Conservation (phyloP, 2,797 vertebrate species). For the Aythya fuligula region DNA sequence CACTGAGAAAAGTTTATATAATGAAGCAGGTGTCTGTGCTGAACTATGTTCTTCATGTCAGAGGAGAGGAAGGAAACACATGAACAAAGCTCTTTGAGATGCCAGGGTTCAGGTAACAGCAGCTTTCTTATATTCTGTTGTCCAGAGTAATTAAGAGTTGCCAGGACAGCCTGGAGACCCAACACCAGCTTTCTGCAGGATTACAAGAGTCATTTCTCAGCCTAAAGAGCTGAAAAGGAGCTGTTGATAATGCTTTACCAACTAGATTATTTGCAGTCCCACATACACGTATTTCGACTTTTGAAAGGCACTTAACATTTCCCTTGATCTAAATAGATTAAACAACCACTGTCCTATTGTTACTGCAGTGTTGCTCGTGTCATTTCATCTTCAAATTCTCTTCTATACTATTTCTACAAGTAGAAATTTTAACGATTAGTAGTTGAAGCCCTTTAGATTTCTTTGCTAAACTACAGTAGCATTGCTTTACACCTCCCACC, state of each 20-base stretch:
- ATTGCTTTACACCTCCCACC: conserved; percentile 51
- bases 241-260: background rate
- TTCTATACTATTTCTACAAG: background rate
- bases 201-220: background rate
- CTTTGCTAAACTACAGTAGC: conserved; percentile 43
- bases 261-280: background rate
- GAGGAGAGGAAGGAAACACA: background rate
- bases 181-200: background rate
- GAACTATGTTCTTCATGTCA: accelerated
- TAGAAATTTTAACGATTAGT: background rate
- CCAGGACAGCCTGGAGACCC: background rate
- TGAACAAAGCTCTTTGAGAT: background rate
- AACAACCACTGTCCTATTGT: background rate
- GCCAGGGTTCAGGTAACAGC: background rate
- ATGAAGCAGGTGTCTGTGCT: background rate
- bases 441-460: conserved; percentile 39
- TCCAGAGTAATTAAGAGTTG: background rate
- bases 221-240: background rate
- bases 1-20: background rate
- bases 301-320: background rate
- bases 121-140: background rate
- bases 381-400: conserved; percentile 1
- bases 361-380: background rate
- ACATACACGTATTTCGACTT: background rate
- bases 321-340: background rate